phyloP scores from a whole-genome alignment of 2,888 invertebrate genomes.

The Isoperla grammatica region DNA sequence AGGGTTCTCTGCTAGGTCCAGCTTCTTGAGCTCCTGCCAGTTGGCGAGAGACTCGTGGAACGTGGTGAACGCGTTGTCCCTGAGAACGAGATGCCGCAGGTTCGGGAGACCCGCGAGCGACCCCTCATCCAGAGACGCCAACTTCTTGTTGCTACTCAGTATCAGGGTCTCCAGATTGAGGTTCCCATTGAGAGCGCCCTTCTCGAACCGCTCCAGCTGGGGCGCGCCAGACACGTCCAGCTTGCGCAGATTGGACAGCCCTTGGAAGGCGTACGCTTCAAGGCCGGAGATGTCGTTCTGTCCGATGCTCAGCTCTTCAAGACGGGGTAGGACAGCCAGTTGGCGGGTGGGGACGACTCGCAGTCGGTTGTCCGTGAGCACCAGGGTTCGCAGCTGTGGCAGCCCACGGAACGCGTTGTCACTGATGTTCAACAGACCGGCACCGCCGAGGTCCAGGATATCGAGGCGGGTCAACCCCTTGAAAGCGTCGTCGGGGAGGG shows the following conservation, averaged over 20 bases:
- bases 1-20: slow-evolving; percentile 79
- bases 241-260: slow-evolving; percentile 67
- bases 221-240: slow-evolving; percentile 75
- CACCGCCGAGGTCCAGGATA: slow-evolving; percentile 72
- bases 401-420: slow-evolving; percentile 66
- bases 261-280: slow-evolving; percentile 65
- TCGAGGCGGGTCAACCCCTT: slow-evolving; percentile 67
- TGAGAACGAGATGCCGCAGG: slow-evolving; percentile 65
- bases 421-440: slow-evolving; percentile 73
- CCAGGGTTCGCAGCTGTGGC: slow-evolving; percentile 57
- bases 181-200: slow-evolving; percentile 73
- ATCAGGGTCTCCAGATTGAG: slow-evolving; percentile 72
- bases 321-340: slow-evolving; percentile 60
- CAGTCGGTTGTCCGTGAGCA: slow-evolving; percentile 74
- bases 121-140: slow-evolving; percentile 67
- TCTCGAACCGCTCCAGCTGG: slow-evolving; percentile 63
- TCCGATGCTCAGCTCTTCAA: slow-evolving; percentile 76
- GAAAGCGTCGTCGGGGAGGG: slow-evolving; percentile 71
- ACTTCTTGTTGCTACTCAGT: slow-evolving; percentile 69
- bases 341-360: slow-evolving; percentile 69
- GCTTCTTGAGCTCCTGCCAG: slow-evolving; percentile 66
- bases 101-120: slow-evolving; percentile 73
- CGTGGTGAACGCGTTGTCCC: slow-evolving; percentile 70
- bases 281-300: slow-evolving; percentile 72
- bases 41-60: slow-evolving; percentile 74